These are phyloP conservation scores for Drosophila ohnishii DNA, from an alignment of 1,140 invertebrate species.

Conservation along the genomic window DNA sequence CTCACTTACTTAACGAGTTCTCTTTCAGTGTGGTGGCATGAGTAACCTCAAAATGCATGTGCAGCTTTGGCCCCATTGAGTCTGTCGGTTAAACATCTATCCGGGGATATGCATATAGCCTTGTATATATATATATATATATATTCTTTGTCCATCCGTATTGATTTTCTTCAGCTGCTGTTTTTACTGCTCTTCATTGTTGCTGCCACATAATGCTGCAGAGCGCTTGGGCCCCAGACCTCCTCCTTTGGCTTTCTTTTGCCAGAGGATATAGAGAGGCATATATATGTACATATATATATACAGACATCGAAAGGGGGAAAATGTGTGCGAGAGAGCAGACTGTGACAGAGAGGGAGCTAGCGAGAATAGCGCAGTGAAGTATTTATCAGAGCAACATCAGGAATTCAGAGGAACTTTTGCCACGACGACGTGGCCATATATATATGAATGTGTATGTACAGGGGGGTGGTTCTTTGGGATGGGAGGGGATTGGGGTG, in stretches of 20 bases:
- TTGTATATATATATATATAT: conserved; percentile 15
- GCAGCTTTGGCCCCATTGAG: conserved; percentile 15
- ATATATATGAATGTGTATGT: conserved; percentile 17
- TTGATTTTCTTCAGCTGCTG: conserved; percentile 67
- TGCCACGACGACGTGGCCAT: conserved; percentile 49
- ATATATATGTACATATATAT: conserved; percentile 8
- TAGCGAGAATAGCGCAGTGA: conserved; percentile 49
- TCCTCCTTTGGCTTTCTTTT: conserved; percentile 5
- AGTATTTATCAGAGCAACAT: conserved; percentile 82
- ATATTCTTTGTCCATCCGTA: conserved; percentile 65
- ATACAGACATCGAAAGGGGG: background rate
- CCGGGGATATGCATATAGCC: background rate
- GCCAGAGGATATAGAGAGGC: conserved; percentile 29
- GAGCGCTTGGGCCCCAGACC: conserved; percentile 32
- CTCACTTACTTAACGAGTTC: too few species aligned
- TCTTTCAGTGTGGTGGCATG: background rate
- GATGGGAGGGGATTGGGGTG: background rate
- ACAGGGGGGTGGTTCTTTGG: background rate
- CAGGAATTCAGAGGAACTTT: conserved; percentile 80
- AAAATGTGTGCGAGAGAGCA: background rate
- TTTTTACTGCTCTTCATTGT: conserved; percentile 25
- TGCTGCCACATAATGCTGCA: conserved; percentile 66
- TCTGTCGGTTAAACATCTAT: conserved; percentile 5
- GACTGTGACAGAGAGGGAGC: conserved; percentile 3
- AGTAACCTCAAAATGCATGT: conserved; percentile 5